phyloP scores from a whole-genome alignment of 2,113 vertebrate genomes.

The Zosterops lateralis region DNA sequence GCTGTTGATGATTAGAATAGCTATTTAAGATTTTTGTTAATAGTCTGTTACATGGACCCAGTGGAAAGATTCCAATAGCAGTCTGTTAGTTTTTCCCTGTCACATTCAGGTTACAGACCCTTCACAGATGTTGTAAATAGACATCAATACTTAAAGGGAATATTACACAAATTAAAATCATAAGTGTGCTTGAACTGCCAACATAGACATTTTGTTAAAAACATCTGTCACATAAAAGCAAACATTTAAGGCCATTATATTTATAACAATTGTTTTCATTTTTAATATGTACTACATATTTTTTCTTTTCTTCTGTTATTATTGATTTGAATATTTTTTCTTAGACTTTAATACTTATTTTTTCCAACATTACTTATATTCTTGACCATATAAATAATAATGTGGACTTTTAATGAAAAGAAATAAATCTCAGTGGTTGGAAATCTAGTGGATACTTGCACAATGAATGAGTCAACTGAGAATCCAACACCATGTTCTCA shows the following conservation, averaged over 20 bases:
- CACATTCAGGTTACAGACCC: constrained; percentile 73
- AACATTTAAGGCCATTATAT: constrained; percentile 60
- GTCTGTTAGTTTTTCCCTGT: constrained; percentile 71
- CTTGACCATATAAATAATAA: constrained; percentile 22
- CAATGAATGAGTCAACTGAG: constrained; percentile 17
- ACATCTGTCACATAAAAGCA: constrained; percentile 77
- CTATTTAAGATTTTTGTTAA: constrained; percentile 78
- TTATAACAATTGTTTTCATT: constrained; percentile 68
- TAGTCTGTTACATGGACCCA: constrained; percentile 63
- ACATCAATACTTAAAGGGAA: constrained; percentile 68
- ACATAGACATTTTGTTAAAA: constrained; percentile 71
- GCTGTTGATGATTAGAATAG: constrained; percentile 73
- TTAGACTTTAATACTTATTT: constrained; percentile 32
- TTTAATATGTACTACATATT: constrained; percentile 63
- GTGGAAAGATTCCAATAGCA: constrained; percentile 70
- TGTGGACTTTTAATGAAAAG: constrained; percentile 26
- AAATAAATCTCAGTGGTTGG: constrained; percentile 27
- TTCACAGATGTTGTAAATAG: constrained; percentile 74
- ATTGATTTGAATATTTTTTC: constrained; percentile 56
- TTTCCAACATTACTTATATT: constrained; percentile 25
- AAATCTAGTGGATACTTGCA: constrained; percentile 17
- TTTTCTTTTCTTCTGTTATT: constrained; percentile 59
- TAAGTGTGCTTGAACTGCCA: constrained; percentile 69
- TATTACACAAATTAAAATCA: constrained; percentile 76
- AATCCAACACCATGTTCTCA: neutral